Conservation (phyloP, 1,140 invertebrate genomes). For the Nomia melanderi region DNA sequence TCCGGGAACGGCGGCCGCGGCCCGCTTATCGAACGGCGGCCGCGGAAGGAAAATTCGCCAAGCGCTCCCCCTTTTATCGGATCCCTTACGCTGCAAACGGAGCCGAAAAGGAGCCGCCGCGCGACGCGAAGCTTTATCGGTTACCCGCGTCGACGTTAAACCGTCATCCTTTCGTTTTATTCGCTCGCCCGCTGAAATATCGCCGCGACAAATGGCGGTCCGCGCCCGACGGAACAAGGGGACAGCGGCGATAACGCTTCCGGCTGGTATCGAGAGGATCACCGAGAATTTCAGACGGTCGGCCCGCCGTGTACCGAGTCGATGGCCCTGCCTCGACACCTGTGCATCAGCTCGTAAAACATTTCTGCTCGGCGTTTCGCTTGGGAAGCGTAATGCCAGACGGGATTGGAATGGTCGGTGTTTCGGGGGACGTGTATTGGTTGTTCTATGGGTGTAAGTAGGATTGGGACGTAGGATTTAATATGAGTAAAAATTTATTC, state of each 20-base stretch:
- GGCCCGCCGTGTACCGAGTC: too few relatives aligned
- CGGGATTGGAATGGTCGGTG: too few relatives aligned
- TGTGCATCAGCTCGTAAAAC: too few relatives aligned
- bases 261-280: not conserved
- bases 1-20: constrained; percentile 10
- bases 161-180: constrained; percentile 8
- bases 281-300: too few relatives aligned
- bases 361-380: too few relatives aligned
- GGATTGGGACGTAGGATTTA: too few relatives aligned
- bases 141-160: not conserved
- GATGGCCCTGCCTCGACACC: too few relatives aligned
- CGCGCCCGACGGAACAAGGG: not conserved
- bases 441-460: too few relatives aligned
- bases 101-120: not conserved
- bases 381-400: too few relatives aligned
- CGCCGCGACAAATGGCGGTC: not conserved
- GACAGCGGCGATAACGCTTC: too few relatives aligned
- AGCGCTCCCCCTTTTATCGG: constrained; percentile 30
- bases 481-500: too few relatives aligned
- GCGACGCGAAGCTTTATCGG: not conserved
- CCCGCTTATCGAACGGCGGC: constrained; percentile 32
- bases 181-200: not conserved
- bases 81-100: constrained; percentile 7
- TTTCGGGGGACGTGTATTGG: too few relatives aligned
- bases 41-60: constrained; percentile 15